Conservation (phyloP, 1,140 invertebrate genomes). For the Centruroides sculpturatus region DNA sequence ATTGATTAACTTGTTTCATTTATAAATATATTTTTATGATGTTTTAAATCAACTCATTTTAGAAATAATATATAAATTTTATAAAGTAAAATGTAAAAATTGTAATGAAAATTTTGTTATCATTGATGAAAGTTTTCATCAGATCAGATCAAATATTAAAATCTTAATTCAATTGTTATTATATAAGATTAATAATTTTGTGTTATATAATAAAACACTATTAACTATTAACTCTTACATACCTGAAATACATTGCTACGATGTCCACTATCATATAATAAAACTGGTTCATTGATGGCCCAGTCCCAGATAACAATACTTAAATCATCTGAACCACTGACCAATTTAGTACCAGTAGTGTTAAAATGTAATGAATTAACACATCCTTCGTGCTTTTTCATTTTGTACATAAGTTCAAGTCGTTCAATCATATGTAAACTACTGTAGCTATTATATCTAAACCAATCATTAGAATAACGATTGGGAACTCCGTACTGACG, state of each 20-base stretch:
- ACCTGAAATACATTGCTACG: slow-evolving; percentile 80
- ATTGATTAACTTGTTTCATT: too few relatives aligned
- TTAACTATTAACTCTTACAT: slow-evolving; percentile 30
- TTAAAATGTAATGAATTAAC: slow-evolving; percentile 89
- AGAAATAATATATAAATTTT: too few relatives aligned
- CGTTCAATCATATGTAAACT: slow-evolving; percentile 68
- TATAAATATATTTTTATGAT: too few relatives aligned
- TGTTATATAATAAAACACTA: not conserved
- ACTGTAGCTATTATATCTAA: slow-evolving; percentile 56
- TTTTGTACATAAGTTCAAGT: slow-evolving; percentile 57
- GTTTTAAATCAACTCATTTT: too few relatives aligned
- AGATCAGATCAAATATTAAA: too few relatives aligned
- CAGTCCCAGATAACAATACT: slow-evolving; percentile 80
- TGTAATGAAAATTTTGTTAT: too few relatives aligned
- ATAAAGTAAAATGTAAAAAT: too few relatives aligned
- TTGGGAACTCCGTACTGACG: slow-evolving; percentile 42
- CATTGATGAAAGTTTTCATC: too few relatives aligned
- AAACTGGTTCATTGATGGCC: slow-evolving; percentile 47
- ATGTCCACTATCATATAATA: slow-evolving; percentile 61
- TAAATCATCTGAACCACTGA: slow-evolving; percentile 81
- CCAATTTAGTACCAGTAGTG: slow-evolving; percentile 53
- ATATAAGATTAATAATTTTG: too few relatives aligned
- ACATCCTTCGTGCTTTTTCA: slow-evolving; percentile 71
- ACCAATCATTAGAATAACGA: slow-evolving; percentile 37
- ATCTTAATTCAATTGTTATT: too few relatives aligned